Evolutionary conservation across 2,113 vertebrate species (phyloP).

Genomic region (Engystomops pustulosus): DNA sequence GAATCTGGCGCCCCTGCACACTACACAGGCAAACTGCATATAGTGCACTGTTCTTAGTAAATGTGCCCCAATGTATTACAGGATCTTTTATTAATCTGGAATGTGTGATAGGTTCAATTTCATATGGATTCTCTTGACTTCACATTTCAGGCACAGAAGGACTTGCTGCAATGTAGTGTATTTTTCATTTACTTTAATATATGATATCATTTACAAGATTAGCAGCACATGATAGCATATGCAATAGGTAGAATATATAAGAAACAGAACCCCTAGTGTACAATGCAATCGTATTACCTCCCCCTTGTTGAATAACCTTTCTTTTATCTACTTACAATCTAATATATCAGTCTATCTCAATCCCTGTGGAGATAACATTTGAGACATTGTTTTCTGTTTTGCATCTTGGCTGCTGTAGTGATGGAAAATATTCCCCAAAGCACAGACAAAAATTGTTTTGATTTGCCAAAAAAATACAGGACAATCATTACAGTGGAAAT

Average conservation of each 20-base stretch:
- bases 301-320: slow-evolving; percentile 12
- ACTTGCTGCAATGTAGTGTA: neutral
- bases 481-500: neutral
- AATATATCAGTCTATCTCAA: slow-evolving; percentile 1
- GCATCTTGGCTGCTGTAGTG: neutral
- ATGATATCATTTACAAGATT: neutral
- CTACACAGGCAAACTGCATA: no score
- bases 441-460: neutral
- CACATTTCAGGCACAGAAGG: neutral
- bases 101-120: no score
- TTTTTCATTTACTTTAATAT: neutral
- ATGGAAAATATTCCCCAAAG: neutral
- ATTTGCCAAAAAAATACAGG: neutral
- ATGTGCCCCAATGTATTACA: no score
- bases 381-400: slow-evolving; percentile 7
- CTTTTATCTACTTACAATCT: slow-evolving; percentile 25
- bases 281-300: slow-evolving; percentile 14
- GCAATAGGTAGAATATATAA: slow-evolving; percentile 1
- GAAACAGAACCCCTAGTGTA: neutral
- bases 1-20: no score
- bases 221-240: neutral
- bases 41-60: no score
- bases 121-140: no score
- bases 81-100: no score
- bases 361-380: slow-evolving; percentile 27